Conservation (phyloP, 1,140 invertebrate genomes). For the Lamellibrachia luymesi region DNA sequence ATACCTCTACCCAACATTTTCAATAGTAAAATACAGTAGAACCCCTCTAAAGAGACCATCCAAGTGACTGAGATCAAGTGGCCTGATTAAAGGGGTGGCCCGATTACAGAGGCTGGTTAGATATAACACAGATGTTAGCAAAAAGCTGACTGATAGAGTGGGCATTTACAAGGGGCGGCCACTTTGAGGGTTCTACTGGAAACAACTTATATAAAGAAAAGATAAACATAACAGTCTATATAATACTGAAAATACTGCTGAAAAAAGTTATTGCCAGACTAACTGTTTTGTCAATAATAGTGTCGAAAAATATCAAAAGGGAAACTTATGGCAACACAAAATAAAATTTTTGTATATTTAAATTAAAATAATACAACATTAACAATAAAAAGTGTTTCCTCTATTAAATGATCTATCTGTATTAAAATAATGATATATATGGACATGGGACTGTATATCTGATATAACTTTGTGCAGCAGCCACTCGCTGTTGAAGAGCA, state of each 20-base stretch:
- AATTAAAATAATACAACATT: no score
- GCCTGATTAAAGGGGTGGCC: neutral
- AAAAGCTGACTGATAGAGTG: neutral
- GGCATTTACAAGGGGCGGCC: neutral
- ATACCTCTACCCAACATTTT: neutral
- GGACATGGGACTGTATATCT: no score
- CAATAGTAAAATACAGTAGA: neutral
- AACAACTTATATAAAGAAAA: neutral
- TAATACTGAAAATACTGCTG: neutral
- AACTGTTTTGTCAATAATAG: neutral
- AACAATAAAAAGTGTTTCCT: no score
- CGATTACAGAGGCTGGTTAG: neutral
- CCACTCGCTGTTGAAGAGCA: no score
- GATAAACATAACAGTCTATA: neutral
- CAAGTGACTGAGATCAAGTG: neutral
- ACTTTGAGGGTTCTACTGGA: neutral
- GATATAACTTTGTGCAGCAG: no score
- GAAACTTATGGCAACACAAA: neutral
- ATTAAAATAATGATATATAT: no score
- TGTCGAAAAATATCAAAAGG: neutral
- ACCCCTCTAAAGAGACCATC: neutral
- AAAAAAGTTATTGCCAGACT: neutral
- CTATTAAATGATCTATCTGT: no score
- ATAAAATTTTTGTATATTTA: neutral
- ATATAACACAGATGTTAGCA: neutral